Evolutionary conservation across 1,140 invertebrate genomes (phyloP).

Genomic region (Rhynchophorus ferrugineus): DNA sequence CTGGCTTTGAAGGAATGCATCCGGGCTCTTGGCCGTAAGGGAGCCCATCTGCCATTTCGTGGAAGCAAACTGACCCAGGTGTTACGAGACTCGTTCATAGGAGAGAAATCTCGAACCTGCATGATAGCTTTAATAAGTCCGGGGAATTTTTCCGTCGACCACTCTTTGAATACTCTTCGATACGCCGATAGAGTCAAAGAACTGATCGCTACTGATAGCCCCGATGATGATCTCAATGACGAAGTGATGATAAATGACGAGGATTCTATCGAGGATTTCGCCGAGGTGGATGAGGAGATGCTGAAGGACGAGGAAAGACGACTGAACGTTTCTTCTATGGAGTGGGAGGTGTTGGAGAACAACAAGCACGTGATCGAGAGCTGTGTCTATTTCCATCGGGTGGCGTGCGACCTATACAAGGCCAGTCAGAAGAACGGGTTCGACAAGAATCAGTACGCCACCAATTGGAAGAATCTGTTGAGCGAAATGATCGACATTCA

Average conservation of each 20-base stretch:
- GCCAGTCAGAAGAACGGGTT: conserved; percentile 26
- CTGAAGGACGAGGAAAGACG: conserved; percentile 23
- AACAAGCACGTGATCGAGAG: conserved; percentile 32
- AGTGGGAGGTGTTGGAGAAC: conserved; percentile 32
- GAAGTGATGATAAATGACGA: conserved; percentile 14
- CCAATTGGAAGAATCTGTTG: conserved; percentile 32
- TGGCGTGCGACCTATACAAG: conserved; percentile 33
- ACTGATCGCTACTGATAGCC: conserved; percentile 64
- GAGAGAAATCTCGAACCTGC: conserved; percentile 95
- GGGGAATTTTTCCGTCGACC: conserved; percentile 89
- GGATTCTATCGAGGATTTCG: conserved; percentile 17
- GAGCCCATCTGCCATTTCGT: conserved; percentile 93
- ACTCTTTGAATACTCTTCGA: conserved; percentile 93
- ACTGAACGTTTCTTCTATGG: conserved; percentile 23
- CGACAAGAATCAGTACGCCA: conserved; percentile 29
- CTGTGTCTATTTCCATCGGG: conserved; percentile 34
- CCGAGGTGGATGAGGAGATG: conserved; percentile 25
- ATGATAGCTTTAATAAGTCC: conserved; percentile 99
- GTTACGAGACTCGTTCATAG: conserved; percentile 96
- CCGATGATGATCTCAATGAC: conserved; percentile 11
- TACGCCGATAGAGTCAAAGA: conserved; percentile 96
- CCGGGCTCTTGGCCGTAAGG: conserved; percentile 87
- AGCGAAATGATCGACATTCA: conserved; percentile 34
- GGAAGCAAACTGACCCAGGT: conserved; percentile 97
- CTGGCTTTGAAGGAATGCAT: conserved; percentile 98